Percentiles rank a stretch among this genome's conserved stretches.
These are phyloP conservation scores for Erpobdella octoculata DNA, from an alignment of 2,888 invertebrate genomes.

Conservation along the genomic window DNA sequence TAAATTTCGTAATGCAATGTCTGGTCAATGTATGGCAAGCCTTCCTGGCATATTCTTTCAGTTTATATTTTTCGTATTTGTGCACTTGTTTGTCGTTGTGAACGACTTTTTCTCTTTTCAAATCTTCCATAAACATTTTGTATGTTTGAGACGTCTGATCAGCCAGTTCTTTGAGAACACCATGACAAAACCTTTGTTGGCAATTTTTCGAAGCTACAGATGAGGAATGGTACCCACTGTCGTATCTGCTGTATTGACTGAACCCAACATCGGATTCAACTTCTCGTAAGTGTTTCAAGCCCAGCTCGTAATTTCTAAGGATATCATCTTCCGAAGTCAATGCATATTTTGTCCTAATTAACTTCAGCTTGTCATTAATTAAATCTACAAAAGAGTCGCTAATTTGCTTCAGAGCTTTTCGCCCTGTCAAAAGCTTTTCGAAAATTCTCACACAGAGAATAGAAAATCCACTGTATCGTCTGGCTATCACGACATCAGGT, in stretches of 20 bases:
- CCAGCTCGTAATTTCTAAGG: too few relatives aligned
- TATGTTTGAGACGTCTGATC: neutral
- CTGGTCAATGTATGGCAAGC: neutral
- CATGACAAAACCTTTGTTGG: neutral
- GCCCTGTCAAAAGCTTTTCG: neutral
- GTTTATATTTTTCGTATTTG: conserved; percentile 3
- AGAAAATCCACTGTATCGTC: neutral
- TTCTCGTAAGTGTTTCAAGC: too few relatives aligned
- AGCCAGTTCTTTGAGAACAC: conserved; percentile 7
- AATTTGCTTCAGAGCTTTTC: neutral
- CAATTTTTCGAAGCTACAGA: neutral
- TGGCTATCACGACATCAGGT: neutral
- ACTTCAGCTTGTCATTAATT: neutral
- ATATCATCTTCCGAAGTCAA: too few relatives aligned
- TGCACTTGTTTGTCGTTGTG: conserved; percentile 6
- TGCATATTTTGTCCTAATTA: neutral
- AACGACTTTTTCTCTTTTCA: neutral
- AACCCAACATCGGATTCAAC: too few relatives aligned
- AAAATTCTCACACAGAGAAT: neutral
- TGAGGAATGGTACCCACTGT: neutral
- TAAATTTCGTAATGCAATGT: neutral
- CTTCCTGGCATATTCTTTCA: neutral
- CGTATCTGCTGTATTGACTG: neutral
- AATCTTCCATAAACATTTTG: conserved; percentile 1
- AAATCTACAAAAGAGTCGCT: neutral